Evolutionary conservation across 2,888 invertebrate species (phyloP).

Genomic region (Archaeoteleia sp.): DNA sequence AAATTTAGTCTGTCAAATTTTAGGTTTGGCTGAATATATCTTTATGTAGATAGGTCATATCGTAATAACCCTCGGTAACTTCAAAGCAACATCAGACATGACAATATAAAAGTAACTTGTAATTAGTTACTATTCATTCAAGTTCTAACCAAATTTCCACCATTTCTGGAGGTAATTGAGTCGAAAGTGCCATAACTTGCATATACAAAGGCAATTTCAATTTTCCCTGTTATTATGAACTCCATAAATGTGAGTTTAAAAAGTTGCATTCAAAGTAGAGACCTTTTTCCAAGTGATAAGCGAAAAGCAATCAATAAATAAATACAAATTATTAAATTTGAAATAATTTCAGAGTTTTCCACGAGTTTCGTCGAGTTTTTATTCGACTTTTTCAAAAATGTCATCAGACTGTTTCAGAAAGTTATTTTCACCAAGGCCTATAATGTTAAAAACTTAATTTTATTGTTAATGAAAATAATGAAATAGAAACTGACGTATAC

Average conservation of each 20-base stretch:
- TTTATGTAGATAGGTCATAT: constrained; percentile 3
- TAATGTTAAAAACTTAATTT: no score
- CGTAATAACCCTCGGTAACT: constrained; percentile 7
- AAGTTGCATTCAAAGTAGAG: neutral
- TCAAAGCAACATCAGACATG: constrained; percentile 24
- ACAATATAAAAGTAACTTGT: constrained; percentile 72
- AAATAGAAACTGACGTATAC: no score
- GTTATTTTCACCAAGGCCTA: no score
- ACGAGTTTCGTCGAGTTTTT: no score
- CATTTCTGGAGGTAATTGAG: constrained; percentile 24
- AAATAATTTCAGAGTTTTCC: no score
- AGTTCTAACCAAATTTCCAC: constrained; percentile 25
- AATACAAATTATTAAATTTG: no score
- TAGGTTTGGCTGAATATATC: constrained; percentile 3
- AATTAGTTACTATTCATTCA: constrained; percentile 68
- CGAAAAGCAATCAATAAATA: neutral
- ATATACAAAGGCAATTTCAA: constrained; percentile 14
- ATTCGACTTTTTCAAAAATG: no score
- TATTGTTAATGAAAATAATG: no score
- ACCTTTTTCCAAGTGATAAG: neutral
- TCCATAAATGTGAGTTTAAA: constrained; percentile 2
- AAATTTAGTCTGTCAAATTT: constrained; percentile 1
- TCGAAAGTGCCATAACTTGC: constrained; percentile 11
- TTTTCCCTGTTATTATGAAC: constrained; percentile 9
- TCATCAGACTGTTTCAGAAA: no score